These are phyloP conservation scores for Pollachius pollachius DNA, from an alignment of 2,113 vertebrate genomes.

Conservation along the genomic window DNA sequence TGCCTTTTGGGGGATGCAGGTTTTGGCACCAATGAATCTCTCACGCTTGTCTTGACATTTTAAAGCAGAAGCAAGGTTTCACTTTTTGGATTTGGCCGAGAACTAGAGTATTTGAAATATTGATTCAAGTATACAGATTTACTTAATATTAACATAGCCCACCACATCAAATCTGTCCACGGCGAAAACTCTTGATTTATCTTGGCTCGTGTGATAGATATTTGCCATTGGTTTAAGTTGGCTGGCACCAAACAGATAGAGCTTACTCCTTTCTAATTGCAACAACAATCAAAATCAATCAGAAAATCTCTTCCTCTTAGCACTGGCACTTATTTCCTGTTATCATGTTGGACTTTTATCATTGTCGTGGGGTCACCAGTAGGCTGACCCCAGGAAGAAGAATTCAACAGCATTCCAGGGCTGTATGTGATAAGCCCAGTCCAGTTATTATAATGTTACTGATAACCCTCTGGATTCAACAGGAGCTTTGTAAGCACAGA, in stretches of 20 bases:
- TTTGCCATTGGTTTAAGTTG: slow-evolving; percentile 23
- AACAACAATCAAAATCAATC: slow-evolving; percentile 54
- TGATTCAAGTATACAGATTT: too few species aligned
- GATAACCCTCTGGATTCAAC: slow-evolving; percentile 41
- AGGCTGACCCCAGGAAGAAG: neutral
- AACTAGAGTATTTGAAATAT: too few species aligned
- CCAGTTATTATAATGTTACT: slow-evolving; percentile 49
- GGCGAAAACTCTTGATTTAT: slow-evolving; percentile 27
- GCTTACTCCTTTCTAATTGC: slow-evolving; percentile 46
- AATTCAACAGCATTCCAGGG: slow-evolving; percentile 60
- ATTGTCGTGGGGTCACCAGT: neutral
- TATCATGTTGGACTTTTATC: neutral
- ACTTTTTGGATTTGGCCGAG: too few species aligned
- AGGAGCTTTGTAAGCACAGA: slow-evolving; percentile 59
- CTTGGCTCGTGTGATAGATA: slow-evolving; percentile 35
- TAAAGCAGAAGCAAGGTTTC: too few species aligned
- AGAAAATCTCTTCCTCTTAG: neutral
- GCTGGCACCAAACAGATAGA: slow-evolving; percentile 50
- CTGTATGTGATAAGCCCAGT: slow-evolving; percentile 54
- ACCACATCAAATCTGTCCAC: too few species aligned
- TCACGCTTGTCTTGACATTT: too few species aligned
- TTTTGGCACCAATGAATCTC: too few species aligned
- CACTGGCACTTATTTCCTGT: neutral
- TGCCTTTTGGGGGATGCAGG: too few species aligned
- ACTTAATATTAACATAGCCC: too few species aligned